Evolutionary conservation across 2,113 vertebrate species (phyloP), one percentile per base, ranked within the genome.

Genomic region (Sterrhoptilus dennistouni): DNA sequence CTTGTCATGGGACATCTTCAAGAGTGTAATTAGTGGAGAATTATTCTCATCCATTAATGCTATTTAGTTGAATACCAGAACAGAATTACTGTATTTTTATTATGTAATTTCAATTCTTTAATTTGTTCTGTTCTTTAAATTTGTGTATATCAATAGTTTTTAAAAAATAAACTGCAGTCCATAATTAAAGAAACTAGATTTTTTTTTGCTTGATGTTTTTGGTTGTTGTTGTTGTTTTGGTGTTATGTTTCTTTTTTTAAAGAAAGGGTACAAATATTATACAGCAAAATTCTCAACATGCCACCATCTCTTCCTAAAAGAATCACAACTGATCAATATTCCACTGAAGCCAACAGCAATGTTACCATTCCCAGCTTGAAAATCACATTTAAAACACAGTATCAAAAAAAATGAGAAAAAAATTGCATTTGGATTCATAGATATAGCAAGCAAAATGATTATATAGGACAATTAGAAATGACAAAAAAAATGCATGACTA

Each of bases 181-280:
- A 2, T n/a, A 76, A 28, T 4, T 6, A 38, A 66, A 44, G 5
- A 88, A 78, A 70, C 2, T 2, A 3, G 5, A 3, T 1, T 25
- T n/a, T 69, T 47, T 52, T 28, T 15, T 40, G 8, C 25, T 33
- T 4, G 21, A 2, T 60, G 14, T 44, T 44, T 50, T 50, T 36
- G 25, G 12, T 65, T 35, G 31, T 50, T 45, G 24, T 42, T 52
- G 23, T 19, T 52, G 9, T 28, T 59, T 44, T 44, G 22, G 2
- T n/a, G 3, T 29, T 53, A 17, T 17, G 8, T 23, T 27, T 9
- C 13, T 10, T 31, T 11, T 54, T 57, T 40, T 5, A 33, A 21
- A 45, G 60, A 83, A 68, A 35, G 4, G 1, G 11, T 61, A 13
- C 2, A 83, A 74, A 60, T 64, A 56, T 27, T 60, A 71, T 42